Evolutionary conservation across 2,797 vertebrate genomes (phyloP), one percentile per base, ranked within the genome.

Genomic region (Chaenodraco wilsoni): DNA sequence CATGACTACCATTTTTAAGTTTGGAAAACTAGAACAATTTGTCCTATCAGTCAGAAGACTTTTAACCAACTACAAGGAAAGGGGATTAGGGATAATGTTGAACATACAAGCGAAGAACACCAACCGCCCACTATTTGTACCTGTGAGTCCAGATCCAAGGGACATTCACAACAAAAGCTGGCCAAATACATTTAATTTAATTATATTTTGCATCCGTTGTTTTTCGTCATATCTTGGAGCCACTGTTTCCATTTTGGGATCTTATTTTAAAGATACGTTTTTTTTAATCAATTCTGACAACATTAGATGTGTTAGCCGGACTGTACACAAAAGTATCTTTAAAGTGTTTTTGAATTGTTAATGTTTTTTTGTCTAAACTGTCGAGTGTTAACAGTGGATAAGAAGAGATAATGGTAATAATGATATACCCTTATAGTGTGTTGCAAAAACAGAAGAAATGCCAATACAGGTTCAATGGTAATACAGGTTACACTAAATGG

Each of bases 281-380:
- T 27, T 27, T 27, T 72, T 51, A 46, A 66, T n/a, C 31, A 2
- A 45, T 65, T 66, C 50, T 66, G 19, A 52, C 62, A 49, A 33
- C n/a, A 9, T 11, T 41, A 45, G 50, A 62, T n/a, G 14, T 46
- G 56, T 37, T 62, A n/a, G 56, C 37, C 8, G 8, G 3, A 1
- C 33, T 27, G 44, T 51, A 50, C n/a, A 55, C 44, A 55, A 56
- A 19, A 55, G 19, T 19, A 17, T 31, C 15, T 54, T 31, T 11
- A 56, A 17, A 50, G 13, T 31, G 11, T 19, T 27, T 56, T 14
- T 16, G 14, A 33, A 65, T 17, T 13, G 14, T 65, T 67, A 31
- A 67, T 58, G 23, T 51, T 75, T 66, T 58, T 13, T 60, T 15
- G 14, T 44, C 23, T 27, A 46, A 27, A 27, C 27, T 27, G 27